Evolutionary conservation across 2,113 vertebrate species (phyloP), one percentile per base, ranked within the genome.

Genomic region (Petromus typicus): DNA sequence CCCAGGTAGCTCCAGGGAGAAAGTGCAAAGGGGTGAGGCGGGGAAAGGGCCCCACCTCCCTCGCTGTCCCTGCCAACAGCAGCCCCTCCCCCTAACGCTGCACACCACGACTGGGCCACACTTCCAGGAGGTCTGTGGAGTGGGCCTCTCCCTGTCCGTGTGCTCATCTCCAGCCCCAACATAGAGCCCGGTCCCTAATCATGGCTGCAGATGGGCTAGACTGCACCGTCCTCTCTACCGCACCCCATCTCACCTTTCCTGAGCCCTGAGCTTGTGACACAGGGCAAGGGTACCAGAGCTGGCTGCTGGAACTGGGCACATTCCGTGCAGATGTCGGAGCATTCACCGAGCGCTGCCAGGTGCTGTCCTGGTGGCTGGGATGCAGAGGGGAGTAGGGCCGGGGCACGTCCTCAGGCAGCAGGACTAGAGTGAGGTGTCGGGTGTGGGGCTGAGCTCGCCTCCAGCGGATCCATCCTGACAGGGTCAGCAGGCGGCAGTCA

Each of bases 1-100:
- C 67, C 27, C 59, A 94, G 86, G 66, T 18, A 40, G 85, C 95
- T 96, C 69, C 96, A 86, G 93, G 95, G 94, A 92, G 89, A 63
- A 95, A 75, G 66, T 64, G 3, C 56, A 57, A 57, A 57, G 17
- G 56, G 56, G 16, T 57, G 56, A 57, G 20, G 56, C 56, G 20
- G 56, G 17, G 56, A 57, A 20, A 57, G 56, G 56, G 17, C 16
- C 56, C 56, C 56, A 16, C 17, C 14, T 4, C 56, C 17, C 56
- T 57, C 56, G 20, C 56, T 57, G 27, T 76, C 45, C 18, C 40
- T 48, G 66, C 56, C 64, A 3, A 23, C 17, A 0, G 22, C 54
- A 40, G 11, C 56, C 45, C 48, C 34, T n/a, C 32, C 80, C 71
- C 40, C 22, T 85, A 80, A 11, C 71, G 64, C 48, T 14, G 3